Percentiles rank a stretch among this genome's conserved stretches.
Evolutionary conservation across 1,140 invertebrate species (phyloP).

Genomic region (Drosophila parabipectinata): DNA sequence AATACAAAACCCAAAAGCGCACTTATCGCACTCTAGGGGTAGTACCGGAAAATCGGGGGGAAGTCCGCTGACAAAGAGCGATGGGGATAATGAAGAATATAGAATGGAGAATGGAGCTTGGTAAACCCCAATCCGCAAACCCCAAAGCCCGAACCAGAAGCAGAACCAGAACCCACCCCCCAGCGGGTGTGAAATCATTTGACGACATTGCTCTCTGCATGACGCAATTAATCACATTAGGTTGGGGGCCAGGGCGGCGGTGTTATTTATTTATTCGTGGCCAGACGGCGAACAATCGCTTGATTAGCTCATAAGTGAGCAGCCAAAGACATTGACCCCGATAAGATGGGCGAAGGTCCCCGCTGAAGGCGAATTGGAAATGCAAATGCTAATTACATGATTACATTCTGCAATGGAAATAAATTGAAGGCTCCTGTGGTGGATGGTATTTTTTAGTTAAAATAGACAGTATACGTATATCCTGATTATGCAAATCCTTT

Average conservation of each 20-base stretch:
- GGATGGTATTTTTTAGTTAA: neutral
- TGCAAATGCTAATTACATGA: constrained; percentile 27
- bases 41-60: neutral
- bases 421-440: neutral
- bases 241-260: constrained; percentile 18
- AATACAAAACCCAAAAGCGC: constrained; percentile 66
- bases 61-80: constrained; percentile 31
- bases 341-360: constrained; percentile 16
- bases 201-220: constrained; percentile 66
- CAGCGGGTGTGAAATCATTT: constrained; percentile 74
- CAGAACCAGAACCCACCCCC: constrained; percentile 6
- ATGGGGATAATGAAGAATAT: constrained; percentile 24
- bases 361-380: constrained; percentile 9
- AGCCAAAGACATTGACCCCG: constrained; percentile 40
- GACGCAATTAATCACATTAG: constrained; percentile 78
- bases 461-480: neutral
- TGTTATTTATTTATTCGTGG: constrained; percentile 48
- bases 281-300: constrained; percentile 24
- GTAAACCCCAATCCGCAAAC: constrained; percentile 4
- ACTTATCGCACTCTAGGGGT: constrained; percentile 71
- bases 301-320: constrained; percentile 50
- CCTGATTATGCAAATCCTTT: constrained; percentile 3
- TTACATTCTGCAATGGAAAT: constrained; percentile 8
- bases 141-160: neutral
- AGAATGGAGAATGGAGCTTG: neutral